Conservation (phyloP, 2,797 vertebrate genomes). For the Phrynocephalus vlangalii region DNA sequence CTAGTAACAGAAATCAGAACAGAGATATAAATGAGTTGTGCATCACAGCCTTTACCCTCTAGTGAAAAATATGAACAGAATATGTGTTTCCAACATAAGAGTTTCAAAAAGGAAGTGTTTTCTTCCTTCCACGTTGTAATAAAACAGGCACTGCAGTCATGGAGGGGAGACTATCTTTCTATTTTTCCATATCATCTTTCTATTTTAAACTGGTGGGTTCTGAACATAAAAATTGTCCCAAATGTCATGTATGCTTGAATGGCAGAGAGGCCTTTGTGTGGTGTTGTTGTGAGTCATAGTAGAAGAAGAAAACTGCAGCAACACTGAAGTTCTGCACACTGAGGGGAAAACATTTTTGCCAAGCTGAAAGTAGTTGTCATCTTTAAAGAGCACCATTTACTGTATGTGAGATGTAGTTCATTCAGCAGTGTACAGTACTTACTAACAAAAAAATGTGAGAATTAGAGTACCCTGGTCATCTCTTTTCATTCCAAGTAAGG, state of each 20-base stretch:
- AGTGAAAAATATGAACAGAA: background rate
- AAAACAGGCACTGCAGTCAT: background rate
- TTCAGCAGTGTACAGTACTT: too few relatives aligned
- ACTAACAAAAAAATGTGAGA: background rate
- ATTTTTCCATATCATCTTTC: too few relatives aligned
- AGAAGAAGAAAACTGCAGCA: background rate
- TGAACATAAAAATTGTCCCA: conserved; percentile 3
- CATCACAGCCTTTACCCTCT: fast-evolving
- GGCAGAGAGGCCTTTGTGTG: background rate
- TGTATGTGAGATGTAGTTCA: too few relatives aligned
- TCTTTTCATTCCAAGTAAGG: background rate
- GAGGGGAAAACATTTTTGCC: too few relatives aligned
- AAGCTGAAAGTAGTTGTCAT: too few relatives aligned
- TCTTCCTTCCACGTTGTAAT: background rate
- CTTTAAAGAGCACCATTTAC: too few relatives aligned
- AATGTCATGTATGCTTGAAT: background rate
- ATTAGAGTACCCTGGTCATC: background rate
- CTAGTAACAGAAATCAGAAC: background rate
- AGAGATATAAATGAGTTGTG: background rate
- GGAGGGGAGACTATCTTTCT: background rate
- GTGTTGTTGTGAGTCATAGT: background rate
- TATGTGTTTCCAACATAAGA: background rate
- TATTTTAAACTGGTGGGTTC: background rate
- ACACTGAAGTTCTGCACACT: background rate
- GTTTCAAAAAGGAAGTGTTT: background rate